phyloP scores from a whole-genome alignment of 2,113 vertebrate genomes.

The Pluvianellus socialis region DNA sequence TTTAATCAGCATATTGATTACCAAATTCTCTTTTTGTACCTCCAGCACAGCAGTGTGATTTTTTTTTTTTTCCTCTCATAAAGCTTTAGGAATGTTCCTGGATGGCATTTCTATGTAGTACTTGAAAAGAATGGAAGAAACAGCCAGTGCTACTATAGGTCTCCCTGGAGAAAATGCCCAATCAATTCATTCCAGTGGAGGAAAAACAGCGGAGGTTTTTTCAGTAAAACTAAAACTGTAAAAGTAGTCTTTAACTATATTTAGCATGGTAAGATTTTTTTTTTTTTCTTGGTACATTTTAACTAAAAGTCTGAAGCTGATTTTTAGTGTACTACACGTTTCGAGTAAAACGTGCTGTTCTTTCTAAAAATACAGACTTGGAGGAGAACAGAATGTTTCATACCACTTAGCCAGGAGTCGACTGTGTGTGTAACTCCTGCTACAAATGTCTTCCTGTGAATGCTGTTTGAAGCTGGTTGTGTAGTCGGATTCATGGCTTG shows the following conservation, averaged over 20 bases:
- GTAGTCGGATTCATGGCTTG: not conserved
- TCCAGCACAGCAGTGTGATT: not conserved
- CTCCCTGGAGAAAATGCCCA: not conserved
- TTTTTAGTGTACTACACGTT: not conserved
- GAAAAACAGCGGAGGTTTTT: not conserved
- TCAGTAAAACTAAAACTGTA: not conserved
- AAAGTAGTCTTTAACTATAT: not conserved
- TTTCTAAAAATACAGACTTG: conserved; percentile 25
- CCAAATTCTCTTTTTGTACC: not conserved
- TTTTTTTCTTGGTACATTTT: not conserved
- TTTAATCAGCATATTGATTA: not conserved
- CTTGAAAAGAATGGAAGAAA: not conserved
- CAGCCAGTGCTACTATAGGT: not conserved
- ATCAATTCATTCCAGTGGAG: not conserved
- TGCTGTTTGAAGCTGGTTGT: not conserved
- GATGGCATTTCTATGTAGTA: not conserved
- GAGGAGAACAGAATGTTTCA: conserved; percentile 2
- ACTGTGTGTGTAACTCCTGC: not conserved
- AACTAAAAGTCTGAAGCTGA: not conserved
- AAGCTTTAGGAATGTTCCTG: not conserved
- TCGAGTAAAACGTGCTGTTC: not conserved
- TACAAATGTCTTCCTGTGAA: not conserved
- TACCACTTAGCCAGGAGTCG: not conserved
- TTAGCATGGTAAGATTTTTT: not conserved
- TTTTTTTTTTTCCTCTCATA: not conserved